These are phyloP conservation scores for Apodemus speciosus DNA, from an alignment of 2,113 vertebrate genomes.

Conservation along the genomic window DNA sequence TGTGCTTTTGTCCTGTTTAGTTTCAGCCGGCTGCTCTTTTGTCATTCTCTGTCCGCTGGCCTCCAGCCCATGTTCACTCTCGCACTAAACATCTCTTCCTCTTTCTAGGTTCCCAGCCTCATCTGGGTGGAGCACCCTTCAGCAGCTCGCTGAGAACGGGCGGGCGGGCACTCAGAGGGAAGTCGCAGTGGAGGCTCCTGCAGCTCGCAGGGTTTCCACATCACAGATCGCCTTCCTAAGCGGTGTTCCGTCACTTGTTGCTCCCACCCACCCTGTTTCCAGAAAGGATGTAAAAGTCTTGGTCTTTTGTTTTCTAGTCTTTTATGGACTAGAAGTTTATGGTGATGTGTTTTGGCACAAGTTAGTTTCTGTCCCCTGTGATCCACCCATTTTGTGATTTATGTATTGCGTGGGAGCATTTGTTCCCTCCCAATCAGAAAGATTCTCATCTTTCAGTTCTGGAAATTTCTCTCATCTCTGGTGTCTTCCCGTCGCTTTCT, in stretches of 20 bases:
- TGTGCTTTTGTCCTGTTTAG: background rate
- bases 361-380: conserved; percentile 25
- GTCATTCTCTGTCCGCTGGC: background rate
- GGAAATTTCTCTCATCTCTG: conserved; percentile 47
- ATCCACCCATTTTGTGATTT: background rate
- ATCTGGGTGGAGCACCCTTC: conserved; percentile 41
- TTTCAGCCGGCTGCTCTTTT: background rate
- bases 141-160: conserved; percentile 38
- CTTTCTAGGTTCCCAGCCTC: conserved; percentile 32
- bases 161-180: background rate
- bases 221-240: background rate
- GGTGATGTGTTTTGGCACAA: background rate
- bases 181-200: background rate
- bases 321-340: background rate
- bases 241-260: background rate
- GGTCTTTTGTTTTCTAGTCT: background rate
- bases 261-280: conserved; percentile 4
- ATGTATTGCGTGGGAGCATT: background rate
- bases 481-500: background rate
- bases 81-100: background rate
- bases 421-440: background rate
- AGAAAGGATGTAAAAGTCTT: background rate
- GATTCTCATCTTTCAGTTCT: conserved; percentile 5
- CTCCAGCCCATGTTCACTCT: background rate
- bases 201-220: background rate